Evolutionary conservation across 1,140 invertebrate genomes (phyloP), one percentile per base, ranked within the genome.

Genomic region (Pseudomyrmex concolor): DNA sequence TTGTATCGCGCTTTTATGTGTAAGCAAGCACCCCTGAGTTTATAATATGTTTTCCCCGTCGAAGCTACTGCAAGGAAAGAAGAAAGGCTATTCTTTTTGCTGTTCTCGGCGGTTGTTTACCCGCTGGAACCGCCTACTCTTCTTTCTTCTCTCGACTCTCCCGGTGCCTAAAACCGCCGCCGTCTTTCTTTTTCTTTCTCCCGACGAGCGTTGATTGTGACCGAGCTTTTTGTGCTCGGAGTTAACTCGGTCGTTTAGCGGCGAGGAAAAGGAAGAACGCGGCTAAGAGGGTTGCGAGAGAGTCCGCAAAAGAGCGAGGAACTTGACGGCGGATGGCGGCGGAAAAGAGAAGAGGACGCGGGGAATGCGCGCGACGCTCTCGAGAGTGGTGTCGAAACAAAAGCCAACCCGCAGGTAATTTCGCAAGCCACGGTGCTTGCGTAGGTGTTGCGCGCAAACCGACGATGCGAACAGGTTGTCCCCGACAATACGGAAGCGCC

Each of bases 231-330:
- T 90, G 67, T 55, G 50, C 22, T 62, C 17, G 60, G 12, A 55
- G 84, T 51, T 84, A 90, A 89, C 85, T 86, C 66, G 90, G 50
- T 70, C 84, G 88, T 89, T 91, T 89, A 91, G 85, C 83, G 55
- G 50, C 8, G 72, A 54, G 60, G 80, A 77, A 77, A 87, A 85
- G 81, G 72, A 87, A 57, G 62, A 60, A 3, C 25, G 50, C 13
- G 45, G 34, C 22, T 25, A 68, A 51, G 10, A 22, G 54, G 51
- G n/a, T 13, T n/a, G 19, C 22, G 17, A n/a, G 55, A 22, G 8
- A 9, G 66, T 60, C 12, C 12, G 55, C 43, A 22, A 68, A 45
- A 19, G 15, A 34, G 57, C n/a, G 43, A 43, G 48, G n/a, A 43
- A 51, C 71, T 60, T 62, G 72, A 48, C 13, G 51, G 51, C 34